Conservation (phyloP, 2,888 invertebrate genomes). For the Operophtera brumata region DNA sequence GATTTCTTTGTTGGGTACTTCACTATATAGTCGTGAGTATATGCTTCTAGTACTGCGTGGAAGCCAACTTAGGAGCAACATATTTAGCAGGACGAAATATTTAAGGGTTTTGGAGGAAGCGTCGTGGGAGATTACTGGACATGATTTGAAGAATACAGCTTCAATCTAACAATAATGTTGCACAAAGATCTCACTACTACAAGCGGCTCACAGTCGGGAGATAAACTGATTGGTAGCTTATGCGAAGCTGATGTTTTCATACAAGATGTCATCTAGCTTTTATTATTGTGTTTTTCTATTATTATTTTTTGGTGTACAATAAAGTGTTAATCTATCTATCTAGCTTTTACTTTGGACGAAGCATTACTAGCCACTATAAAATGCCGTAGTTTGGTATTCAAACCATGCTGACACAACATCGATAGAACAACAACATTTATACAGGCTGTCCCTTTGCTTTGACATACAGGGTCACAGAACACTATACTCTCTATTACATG, state of each 20-base stretch:
- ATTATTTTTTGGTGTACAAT: no score
- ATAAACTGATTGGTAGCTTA: not conserved
- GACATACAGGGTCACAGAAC: not conserved
- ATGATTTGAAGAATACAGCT: not conserved
- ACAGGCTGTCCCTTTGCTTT: not conserved
- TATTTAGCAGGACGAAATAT: not conserved
- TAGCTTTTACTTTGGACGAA: no score
- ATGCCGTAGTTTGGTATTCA: no score
- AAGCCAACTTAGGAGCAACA: no score
- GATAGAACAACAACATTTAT: slow-evolving; percentile 1
- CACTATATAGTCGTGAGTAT: no score
- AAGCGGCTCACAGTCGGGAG: not conserved
- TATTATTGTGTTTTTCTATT: no score
- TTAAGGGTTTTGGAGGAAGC: no score
- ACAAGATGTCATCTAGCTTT: not conserved
- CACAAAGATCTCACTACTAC: not conserved
- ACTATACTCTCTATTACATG: no score
- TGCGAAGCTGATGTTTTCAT: not conserved
- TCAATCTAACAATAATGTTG: no score
- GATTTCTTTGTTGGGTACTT: no score
- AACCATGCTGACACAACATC: slow-evolving; percentile 12
- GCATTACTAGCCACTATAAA: not conserved
- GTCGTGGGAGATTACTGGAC: not conserved
- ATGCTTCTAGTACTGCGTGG: no score
- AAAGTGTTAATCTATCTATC: no score